Evolutionary conservation across 2,797 vertebrate genomes (phyloP).

Genomic region (Orestias chungarensis): DNA sequence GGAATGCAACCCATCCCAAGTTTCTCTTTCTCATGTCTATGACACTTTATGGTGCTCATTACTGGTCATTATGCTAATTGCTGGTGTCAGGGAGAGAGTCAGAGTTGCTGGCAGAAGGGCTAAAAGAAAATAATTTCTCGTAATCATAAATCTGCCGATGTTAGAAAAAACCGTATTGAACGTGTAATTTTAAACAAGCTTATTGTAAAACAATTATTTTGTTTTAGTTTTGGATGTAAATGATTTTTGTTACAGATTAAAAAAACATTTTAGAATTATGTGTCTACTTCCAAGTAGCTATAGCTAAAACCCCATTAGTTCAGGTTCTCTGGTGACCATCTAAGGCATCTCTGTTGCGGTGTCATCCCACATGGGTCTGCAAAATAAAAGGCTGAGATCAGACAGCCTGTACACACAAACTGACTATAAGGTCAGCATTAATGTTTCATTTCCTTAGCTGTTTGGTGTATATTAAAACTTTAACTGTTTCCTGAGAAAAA

Average conservation of each 20-base stretch:
- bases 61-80: slow-evolving; percentile 35
- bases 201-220: background rate
- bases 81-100: slow-evolving; percentile 16
- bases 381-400: background rate
- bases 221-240: background rate
- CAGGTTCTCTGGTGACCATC: background rate
- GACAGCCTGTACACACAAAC: background rate
- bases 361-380: background rate
- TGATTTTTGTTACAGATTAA: background rate
- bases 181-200: background rate
- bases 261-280: background rate
- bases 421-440: background rate
- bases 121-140: background rate
- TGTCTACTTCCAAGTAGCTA: background rate
- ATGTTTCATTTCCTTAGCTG: background rate
- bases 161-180: background rate
- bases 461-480: background rate
- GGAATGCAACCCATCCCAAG: slow-evolving; percentile 1
- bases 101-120: background rate
- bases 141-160: background rate
- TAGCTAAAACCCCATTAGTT: background rate
- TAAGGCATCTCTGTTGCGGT: background rate
- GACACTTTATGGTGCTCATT: slow-evolving; percentile 23
- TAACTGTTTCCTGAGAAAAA: background rate
- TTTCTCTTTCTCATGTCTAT: slow-evolving; percentile 22